A percentile compares a stretch with the other conserved stretches of the same genome.
Evolutionary conservation across 2,888 invertebrate genomes (phyloP).

Genomic region (Eristalis intricaria): DNA sequence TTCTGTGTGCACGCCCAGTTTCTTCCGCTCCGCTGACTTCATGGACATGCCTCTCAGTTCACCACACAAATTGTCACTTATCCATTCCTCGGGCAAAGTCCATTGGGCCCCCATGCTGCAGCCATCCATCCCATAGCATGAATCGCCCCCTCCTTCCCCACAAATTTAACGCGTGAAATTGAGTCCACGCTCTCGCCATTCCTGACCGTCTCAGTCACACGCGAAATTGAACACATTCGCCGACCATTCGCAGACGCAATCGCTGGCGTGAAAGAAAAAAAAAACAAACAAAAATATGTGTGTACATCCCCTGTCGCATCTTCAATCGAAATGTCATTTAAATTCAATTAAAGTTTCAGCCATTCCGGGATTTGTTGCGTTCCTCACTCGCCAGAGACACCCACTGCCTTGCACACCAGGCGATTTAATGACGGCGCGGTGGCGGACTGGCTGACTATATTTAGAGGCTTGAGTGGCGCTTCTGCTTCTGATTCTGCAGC

Average conservation of each 20-base stretch:
- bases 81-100: constrained; percentile 35
- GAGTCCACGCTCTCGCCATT: constrained; percentile 53
- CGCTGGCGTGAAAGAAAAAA: neutral
- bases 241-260: neutral
- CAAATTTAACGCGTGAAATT: constrained; percentile 64
- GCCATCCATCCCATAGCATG: neutral
- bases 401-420: neutral
- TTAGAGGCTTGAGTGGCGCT: constrained; percentile 11
- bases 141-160: constrained; percentile 11
- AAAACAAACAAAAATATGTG: constrained; percentile 2
- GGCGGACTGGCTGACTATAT: neutral
- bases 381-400: constrained; percentile 26
- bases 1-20: too few species aligned
- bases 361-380: constrained; percentile 61
- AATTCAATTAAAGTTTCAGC: constrained; percentile 71
- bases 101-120: neutral
- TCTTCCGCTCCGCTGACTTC: too few species aligned
- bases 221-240: constrained; percentile 16
- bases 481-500: constrained; percentile 3
- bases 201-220: constrained; percentile 35
- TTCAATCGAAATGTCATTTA: constrained; percentile 71
- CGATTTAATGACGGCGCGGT: neutral
- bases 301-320: constrained; percentile 41
- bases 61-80: constrained; percentile 46
- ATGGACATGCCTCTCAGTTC: neutral